phyloP scores from a whole-genome alignment of 2,113 vertebrate genomes.

The Aspiorhynchus laticeps region DNA sequence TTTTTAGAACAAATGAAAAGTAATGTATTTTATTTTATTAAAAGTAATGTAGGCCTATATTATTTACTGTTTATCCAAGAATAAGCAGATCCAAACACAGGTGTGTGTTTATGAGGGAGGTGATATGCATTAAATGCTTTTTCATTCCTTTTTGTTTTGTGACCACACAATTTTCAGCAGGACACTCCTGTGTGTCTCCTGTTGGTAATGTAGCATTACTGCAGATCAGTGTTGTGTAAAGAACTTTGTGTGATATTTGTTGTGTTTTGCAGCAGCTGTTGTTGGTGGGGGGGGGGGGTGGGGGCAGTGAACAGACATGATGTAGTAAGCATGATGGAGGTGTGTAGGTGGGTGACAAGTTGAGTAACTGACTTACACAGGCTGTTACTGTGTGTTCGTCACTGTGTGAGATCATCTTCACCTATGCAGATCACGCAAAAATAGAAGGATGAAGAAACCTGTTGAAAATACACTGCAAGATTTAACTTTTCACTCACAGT shows the following conservation, averaged over 20 bases:
- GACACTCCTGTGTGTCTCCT: not conserved
- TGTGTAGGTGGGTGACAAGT: not conserved
- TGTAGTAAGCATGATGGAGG: not conserved
- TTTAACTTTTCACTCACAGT: not conserved
- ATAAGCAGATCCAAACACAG: not conserved
- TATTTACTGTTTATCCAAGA: not conserved
- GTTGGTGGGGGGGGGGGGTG: not conserved
- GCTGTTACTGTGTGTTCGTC: not conserved
- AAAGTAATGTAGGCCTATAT: not conserved
- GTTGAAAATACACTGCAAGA: not conserved
- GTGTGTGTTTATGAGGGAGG: not conserved
- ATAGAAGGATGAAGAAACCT: not conserved
- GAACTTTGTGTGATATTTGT: not conserved
- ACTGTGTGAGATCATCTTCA: not conserved
- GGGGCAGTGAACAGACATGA: not conserved
- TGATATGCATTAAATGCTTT: not conserved
- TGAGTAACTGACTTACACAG: not conserved
- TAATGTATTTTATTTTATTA: too few species aligned
- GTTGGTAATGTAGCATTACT: not conserved
- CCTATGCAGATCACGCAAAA: not conserved
- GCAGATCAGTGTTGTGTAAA: not conserved
- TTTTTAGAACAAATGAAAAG: too few species aligned
- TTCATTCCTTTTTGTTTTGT: not conserved
- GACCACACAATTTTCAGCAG: not conserved
- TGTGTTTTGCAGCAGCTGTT: not conserved